phyloP scores from a whole-genome alignment of 53 echinoderm and acorn worm species.

The Temnopleurus reevesii region DNA sequence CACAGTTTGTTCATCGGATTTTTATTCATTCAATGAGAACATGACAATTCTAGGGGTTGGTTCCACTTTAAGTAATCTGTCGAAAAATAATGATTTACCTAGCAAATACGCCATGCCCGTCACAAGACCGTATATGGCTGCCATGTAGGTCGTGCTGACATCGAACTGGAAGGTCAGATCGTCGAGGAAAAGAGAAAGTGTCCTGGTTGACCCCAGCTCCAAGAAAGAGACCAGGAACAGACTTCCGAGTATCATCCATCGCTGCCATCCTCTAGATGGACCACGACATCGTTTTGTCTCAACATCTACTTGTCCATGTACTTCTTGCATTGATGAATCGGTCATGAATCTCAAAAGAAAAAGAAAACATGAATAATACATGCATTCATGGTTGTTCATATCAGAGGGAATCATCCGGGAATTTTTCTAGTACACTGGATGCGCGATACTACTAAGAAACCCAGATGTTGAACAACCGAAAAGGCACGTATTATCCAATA shows the following conservation, averaged over 20 bases:
- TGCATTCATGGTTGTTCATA: too few species aligned
- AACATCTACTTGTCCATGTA: neutral
- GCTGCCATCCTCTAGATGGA: neutral
- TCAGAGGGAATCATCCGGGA: too few species aligned
- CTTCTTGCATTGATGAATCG: neutral
- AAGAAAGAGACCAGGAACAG: neutral
- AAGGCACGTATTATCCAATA: too few species aligned
- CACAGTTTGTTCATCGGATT: too few species aligned
- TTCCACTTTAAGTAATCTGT: too few species aligned
- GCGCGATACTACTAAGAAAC: too few species aligned
- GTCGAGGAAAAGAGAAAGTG: constrained; percentile 15
- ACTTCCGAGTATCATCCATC: neutral
- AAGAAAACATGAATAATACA: too few species aligned
- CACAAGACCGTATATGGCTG: neutral
- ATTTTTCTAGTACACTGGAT: too few species aligned
- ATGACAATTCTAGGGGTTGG: too few species aligned
- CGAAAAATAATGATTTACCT: neutral
- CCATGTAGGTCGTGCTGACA: constrained; percentile 22
- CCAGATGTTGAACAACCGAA: too few species aligned
- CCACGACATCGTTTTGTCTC: neutral
- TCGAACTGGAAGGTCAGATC: neutral
- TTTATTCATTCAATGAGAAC: too few species aligned
- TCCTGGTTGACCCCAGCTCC: neutral
- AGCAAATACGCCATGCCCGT: neutral
- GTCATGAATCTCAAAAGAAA: neutral